Evolutionary conservation across 64 coral and sea anemone species (phyloP).

Genomic region (Stylophora pistillata): DNA sequence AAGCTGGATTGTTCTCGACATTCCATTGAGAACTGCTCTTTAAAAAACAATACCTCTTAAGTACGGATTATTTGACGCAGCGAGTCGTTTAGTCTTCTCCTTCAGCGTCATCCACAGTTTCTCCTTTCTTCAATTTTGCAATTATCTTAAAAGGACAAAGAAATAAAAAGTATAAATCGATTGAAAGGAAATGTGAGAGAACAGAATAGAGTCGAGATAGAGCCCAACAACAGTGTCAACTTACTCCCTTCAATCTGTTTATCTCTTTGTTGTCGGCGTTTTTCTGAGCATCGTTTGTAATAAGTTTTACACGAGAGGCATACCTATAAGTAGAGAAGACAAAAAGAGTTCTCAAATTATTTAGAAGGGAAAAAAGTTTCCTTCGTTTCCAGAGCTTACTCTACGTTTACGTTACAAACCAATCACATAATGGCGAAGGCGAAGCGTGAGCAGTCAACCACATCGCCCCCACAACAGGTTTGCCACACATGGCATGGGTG

Average conservation of each 20-base stretch:
- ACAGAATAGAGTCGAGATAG: neutral
- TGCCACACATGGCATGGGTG: too few relatives aligned
- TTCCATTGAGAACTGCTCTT: too few relatives aligned
- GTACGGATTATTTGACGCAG: neutral
- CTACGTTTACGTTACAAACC: too few relatives aligned
- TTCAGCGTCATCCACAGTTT: constrained; percentile 71
- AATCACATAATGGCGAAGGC: too few relatives aligned
- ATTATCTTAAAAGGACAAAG: constrained; percentile 73
- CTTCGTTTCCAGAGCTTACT: neutral
- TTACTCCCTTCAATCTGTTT: constrained; percentile 89
- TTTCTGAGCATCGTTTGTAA: constrained; percentile 98
- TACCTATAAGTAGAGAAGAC: constrained; percentile 64
- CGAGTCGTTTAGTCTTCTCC: constrained; percentile 19
- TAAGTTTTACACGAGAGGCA: constrained; percentile 97
- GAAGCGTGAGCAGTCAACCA: neutral
- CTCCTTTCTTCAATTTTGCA: constrained; percentile 90
- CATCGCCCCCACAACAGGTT: too few relatives aligned
- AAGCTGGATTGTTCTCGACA: too few relatives aligned
- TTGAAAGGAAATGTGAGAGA: neutral
- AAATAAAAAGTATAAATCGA: neutral
- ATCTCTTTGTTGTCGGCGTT: constrained; percentile 97
- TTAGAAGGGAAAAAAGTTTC: neutral
- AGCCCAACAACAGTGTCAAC: neutral
- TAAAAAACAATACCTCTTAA: neutral
- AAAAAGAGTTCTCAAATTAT: neutral